Base-by-base conservation (phyloP, 2,888 invertebrate genomes). In the Synergus japonicus region DNA sequence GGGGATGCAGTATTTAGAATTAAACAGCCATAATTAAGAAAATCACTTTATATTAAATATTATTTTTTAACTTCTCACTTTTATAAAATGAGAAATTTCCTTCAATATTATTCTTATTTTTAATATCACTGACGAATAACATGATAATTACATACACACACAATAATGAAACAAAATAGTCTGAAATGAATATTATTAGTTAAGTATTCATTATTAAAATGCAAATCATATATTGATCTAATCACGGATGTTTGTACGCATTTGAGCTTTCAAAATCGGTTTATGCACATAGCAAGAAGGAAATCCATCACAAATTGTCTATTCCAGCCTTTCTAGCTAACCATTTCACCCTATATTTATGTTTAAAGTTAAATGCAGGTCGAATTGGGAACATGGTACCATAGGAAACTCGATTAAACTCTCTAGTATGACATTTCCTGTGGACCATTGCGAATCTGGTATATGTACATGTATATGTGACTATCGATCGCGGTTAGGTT, bases 341-440 rank as follows among this genome's bases (percentile, higher is more conserved):
- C 69, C 8, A 46, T 29, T 69, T 54, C 49, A 13, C 49, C 46
- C 49, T 54, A 49, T 69, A 69, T 69, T 69, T 49, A 69, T 69
- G 49, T 69, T 29, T 49, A 69, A 69, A 69, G 49, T 69, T 69
- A 69, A 69, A 69, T 69, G 49, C 49, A 49, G 69, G 69, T 69
- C 69, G 69, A 49, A 69, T 49, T 49, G 49, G 15, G 69, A 54
- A 37, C 29, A 29, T 37, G 69, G 49, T 49, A 8, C 37, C 29
- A 2, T 49, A 49, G 69, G 69, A 69, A 69, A 69, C 69, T 69
- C 49, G 69, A 69, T 69, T 69, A 69, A 69, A 69, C 69, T 69
- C 69, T 69, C 69, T 29, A 69, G 69, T 69, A 69, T 69, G 69
- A 69, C 46, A 69, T 69, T 69, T 69, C 49, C 69, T 69, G 69